A percentile compares a stretch with the other conserved stretches of the same genome.
Evolutionary conservation across 2,888 invertebrate species (phyloP).

Genomic region (Stomorhina lunata): DNA sequence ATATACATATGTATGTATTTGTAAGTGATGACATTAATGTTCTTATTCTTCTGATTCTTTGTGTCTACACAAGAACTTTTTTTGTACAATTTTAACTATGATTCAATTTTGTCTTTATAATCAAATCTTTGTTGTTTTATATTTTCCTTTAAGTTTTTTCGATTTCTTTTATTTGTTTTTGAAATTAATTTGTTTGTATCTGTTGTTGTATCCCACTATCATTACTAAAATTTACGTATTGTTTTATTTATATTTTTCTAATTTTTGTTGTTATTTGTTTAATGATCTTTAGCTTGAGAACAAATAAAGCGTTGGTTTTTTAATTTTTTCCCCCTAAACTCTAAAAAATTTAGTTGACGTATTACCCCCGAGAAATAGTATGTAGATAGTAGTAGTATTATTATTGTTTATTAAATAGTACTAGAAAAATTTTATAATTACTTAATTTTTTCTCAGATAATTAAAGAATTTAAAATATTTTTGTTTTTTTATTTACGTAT

Average conservation of each 20-base stretch:
- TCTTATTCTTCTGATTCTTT: neutral
- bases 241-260: neutral
- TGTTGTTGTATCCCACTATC: slow-evolving; percentile 38
- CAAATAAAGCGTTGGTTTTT: slow-evolving; percentile 41
- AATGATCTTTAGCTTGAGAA: slow-evolving; percentile 42
- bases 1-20: neutral
- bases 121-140: too few species aligned
- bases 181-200: neutral
- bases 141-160: neutral
- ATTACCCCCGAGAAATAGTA: neutral
- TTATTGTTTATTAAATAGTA: slow-evolving; percentile 23
- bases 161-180: neutral
- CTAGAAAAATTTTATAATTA: neutral
- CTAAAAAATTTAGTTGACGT: slow-evolving; percentile 48
- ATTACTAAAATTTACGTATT: slow-evolving; percentile 8
- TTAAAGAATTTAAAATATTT: slow-evolving; percentile 3
- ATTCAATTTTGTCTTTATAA: slow-evolving; percentile 10
- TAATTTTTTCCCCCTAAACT: slow-evolving; percentile 32
- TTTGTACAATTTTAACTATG: neutral
- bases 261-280: slow-evolving; percentile 23
- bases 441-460: slow-evolving; percentile 13
- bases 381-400: neutral
- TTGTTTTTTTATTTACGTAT: neutral
- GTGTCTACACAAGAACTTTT: neutral
- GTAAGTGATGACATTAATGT: slow-evolving; percentile 12